These are phyloP conservation scores for Kryphioiulus occultus DNA, from an alignment of 2,888 invertebrate genomes.

Conservation along the genomic window DNA sequence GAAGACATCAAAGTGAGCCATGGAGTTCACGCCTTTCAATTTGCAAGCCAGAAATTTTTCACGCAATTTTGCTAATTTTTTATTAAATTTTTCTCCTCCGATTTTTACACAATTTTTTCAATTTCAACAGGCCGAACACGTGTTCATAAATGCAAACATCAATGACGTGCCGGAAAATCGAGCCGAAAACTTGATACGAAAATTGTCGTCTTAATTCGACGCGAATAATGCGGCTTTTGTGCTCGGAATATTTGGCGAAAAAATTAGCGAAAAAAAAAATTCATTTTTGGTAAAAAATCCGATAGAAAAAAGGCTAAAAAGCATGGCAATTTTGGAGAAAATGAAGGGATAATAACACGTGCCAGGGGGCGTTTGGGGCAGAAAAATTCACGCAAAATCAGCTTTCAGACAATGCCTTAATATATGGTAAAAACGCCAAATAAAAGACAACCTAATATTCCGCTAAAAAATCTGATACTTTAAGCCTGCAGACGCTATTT, in stretches of 20 bases:
- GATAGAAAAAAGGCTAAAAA: background rate
- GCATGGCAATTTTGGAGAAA: background rate
- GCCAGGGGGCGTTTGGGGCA: background rate
- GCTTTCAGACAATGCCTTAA: background rate
- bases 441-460: too few species aligned
- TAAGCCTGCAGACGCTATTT: background rate
- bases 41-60: background rate
- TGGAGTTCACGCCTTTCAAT: background rate
- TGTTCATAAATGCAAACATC: background rate
- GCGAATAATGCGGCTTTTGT: background rate
- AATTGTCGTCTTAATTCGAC: background rate
- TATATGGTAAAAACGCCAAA: background rate
- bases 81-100: too few species aligned
- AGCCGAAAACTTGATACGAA: background rate
- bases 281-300: background rate
- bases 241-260: background rate
- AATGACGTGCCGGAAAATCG: background rate
- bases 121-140: background rate
- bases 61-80: too few species aligned
- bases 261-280: background rate
- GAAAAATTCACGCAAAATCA: background rate
- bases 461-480: too few species aligned
- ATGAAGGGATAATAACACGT: background rate
- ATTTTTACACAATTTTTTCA: background rate
- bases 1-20: background rate